These are phyloP conservation scores for Drosophila heteroneura DNA, from an alignment of 2,888 invertebrate genomes.

Conservation along the genomic window DNA sequence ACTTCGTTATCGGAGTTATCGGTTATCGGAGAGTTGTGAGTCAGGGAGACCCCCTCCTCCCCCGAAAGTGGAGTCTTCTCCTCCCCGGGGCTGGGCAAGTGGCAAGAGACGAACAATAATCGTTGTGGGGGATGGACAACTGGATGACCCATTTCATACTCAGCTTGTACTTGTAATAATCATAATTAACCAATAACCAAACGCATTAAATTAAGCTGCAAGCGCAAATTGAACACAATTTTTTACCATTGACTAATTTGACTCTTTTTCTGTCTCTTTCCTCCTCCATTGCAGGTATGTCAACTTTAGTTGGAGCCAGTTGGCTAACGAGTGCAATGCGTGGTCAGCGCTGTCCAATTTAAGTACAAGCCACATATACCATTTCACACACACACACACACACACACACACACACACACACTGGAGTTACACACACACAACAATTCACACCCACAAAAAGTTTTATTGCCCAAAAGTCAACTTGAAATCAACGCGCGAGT, in stretches of 20 bases:
- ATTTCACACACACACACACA: conserved; percentile 30
- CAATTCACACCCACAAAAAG: conserved; percentile 31
- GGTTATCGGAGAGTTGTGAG: not conserved
- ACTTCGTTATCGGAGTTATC: not conserved
- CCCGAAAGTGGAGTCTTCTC: not conserved
- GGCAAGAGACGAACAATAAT: not conserved
- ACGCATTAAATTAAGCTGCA: not conserved
- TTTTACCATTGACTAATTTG: conserved; percentile 33
- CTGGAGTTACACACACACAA: conserved; percentile 2
- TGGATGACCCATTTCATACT: not conserved
- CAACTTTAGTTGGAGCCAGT: conserved; percentile 36
- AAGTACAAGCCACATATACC: conserved; percentile 46
- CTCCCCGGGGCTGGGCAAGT: not conserved
- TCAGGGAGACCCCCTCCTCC: not conserved
- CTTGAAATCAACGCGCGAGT: conserved; percentile 73
- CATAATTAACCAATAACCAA: not conserved
- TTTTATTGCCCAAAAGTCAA: conserved; percentile 65
- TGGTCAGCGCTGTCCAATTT: conserved; percentile 60
- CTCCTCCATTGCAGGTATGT: conserved; percentile 62
- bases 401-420: conserved; percentile 25
- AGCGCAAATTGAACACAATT: conserved; percentile 8
- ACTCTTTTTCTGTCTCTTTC: not conserved
- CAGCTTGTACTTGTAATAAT: not conserved
- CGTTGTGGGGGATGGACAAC: not conserved
- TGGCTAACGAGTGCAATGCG: conserved; percentile 53